These are phyloP conservation scores for Parauchenoglanis punctatus DNA, from an alignment of 2,797 vertebrate species.

Conservation along the genomic window DNA sequence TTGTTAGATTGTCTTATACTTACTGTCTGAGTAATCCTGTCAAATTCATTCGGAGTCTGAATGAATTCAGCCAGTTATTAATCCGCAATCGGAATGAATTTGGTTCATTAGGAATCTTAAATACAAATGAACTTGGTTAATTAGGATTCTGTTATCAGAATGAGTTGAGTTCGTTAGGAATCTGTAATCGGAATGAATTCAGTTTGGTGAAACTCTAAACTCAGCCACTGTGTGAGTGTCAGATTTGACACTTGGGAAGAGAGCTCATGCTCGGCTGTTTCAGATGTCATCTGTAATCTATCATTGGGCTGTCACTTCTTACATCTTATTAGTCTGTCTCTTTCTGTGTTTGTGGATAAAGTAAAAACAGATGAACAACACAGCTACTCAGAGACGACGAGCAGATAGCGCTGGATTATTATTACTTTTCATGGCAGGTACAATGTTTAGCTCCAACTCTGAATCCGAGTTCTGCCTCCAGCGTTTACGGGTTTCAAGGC, in stretches of 20 bases:
- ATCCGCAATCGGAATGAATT: not conserved
- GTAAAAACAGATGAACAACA: not conserved
- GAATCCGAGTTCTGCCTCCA: not conserved
- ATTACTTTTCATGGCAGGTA: not conserved
- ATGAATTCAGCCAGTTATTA: not conserved
- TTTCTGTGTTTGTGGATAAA: not conserved
- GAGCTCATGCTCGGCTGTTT: not conserved
- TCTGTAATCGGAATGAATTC: not conserved
- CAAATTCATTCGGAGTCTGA: not conserved
- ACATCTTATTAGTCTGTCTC: not conserved
- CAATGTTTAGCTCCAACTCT: not conserved
- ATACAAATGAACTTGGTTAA: not conserved
- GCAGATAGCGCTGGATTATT: not conserved
- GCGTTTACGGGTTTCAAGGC: constrained; percentile 20
- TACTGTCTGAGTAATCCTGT: not conserved
- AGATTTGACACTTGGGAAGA: not conserved
- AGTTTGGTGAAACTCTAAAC: not conserved
- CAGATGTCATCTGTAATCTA: not conserved
- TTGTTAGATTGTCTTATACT: not conserved
- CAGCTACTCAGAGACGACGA: not conserved
- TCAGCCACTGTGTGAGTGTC: not conserved
- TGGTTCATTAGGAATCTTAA: not conserved
- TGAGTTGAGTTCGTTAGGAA: not conserved
- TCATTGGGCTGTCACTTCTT: not conserved
- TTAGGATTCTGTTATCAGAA: not conserved